Percentiles rank a stretch among this genome's conserved stretches.
phyloP scores from a whole-genome alignment of 1,140 invertebrate species.

The Eufriesea mexicana region DNA sequence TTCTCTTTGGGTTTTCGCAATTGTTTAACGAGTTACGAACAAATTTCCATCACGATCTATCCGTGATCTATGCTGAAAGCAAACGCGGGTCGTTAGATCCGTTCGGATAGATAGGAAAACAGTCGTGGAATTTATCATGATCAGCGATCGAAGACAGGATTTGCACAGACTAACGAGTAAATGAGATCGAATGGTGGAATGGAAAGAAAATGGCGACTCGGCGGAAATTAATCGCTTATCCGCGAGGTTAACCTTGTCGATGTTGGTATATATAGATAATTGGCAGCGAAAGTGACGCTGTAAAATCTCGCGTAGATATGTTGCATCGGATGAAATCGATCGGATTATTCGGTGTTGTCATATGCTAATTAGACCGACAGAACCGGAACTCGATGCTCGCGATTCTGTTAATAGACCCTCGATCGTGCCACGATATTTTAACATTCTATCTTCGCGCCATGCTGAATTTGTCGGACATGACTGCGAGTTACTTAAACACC shows the following conservation, averaged over 20 bases:
- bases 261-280: slow-evolving; percentile 18
- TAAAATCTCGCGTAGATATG: neutral
- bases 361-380: slow-evolving; percentile 45
- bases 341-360: slow-evolving; percentile 1
- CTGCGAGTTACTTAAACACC: neutral
- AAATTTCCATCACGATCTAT: neutral
- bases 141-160: neutral
- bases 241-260: slow-evolving; percentile 42
- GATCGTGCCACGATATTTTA: slow-evolving; percentile 9
- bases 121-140: neutral
- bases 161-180: slow-evolving; percentile 13
- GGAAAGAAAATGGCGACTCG: slow-evolving; percentile 14
- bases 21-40: neutral
- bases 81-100: neutral
- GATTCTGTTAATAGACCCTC: slow-evolving; percentile 18
- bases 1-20: neutral
- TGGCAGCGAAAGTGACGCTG: slow-evolving; percentile 34
- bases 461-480: neutral
- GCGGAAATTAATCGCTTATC: slow-evolving; percentile 43
- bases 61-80: neutral
- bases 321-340: slow-evolving; percentile 10
- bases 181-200: neutral
- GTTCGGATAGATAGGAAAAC: neutral
- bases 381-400: slow-evolving; percentile 27
- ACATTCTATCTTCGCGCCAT: neutral